Base-by-base conservation (phyloP, 2,113 vertebrate species). In the Chlamydotis undulata region DNA sequence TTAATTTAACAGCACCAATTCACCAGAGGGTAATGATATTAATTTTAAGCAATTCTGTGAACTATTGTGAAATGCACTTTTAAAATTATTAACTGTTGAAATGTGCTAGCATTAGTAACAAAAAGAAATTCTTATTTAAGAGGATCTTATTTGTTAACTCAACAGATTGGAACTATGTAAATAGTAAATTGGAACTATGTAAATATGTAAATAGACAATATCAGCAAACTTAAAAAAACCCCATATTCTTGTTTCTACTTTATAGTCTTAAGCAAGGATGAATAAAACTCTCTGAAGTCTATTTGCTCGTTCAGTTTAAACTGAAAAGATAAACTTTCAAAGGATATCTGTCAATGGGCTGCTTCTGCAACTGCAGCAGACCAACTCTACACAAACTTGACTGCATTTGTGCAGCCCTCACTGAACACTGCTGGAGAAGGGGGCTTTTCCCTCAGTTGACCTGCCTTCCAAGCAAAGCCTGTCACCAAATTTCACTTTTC, bases 1-100 rank as follows among this genome's bases (percentile, higher is more conserved):
- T 94, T 87, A 85, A 89, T 89, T 91, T 87, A 74, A 76, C 52
- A 81, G 25, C 47, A 59, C n/a, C 59, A 39, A 74, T 76, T 88
- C 79, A 69, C n/a, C 50, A 74, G 52, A 16, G 1, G 43, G n/a
- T 85, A 87, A 35, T 69, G 33, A 65, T 68, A 60, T 56, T 89
- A 89, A 84, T 94, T 88, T 77, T 59, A 87, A 60, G 39, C 21
- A 55, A 35, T 74, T 75, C 31, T 56, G 21, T 64, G 53, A 87
- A 68, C 17, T 82, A 7, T 64, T 56, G 60, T 75, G 80, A 82
- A 50, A 84, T 17, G 7, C n/a, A 31, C 24, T 68, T 74, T 63
- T 37, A 37, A 86, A 83, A 61, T 53, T 64, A 73, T 57, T 80
- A 69, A 45, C 56, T 55, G 17, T 50, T 90, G 31, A 64, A 86